Conservation (phyloP, 2,888 invertebrate species). For the Rhyacophila evoluta region DNA sequence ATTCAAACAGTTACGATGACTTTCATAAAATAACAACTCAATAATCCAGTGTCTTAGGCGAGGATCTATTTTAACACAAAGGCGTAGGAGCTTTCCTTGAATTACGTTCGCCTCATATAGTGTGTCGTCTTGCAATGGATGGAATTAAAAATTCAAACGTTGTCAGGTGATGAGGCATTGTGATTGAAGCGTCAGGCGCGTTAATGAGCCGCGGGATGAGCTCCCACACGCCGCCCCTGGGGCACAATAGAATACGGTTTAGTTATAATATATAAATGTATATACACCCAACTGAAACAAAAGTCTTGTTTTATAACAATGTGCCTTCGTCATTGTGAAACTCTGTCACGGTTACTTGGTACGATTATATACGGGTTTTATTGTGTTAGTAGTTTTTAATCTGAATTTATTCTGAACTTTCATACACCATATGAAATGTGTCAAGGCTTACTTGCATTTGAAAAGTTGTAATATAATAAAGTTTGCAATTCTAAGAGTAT, state of each 20-base stretch:
- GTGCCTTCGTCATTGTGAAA: conserved; percentile 14
- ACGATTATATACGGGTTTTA: no score
- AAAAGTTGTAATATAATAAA: no score
- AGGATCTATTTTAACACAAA: neutral
- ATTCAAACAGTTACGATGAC: neutral
- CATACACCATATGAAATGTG: no score
- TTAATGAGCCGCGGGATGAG: conserved; percentile 42
- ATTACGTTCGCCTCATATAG: neutral
- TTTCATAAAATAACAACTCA: neutral
- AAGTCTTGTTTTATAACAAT: conserved; percentile 2
- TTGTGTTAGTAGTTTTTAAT: no score
- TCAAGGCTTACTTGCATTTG: no score
- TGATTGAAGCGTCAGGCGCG: conserved; percentile 42
- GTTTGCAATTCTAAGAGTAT: no score
- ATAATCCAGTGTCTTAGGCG: neutral
- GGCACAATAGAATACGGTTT: conserved; percentile 24
- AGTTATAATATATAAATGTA: neutral
- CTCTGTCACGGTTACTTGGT: neutral
- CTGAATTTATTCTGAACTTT: no score
- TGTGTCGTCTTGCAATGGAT: conserved; percentile 32
- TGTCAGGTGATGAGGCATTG: conserved; percentile 36
- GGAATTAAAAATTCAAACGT: conserved; percentile 30
- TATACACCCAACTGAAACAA: neutral
- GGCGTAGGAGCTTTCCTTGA: conserved; percentile 15
- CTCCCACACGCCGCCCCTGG: neutral